Evolutionary conservation across 2,113 vertebrate genomes (phyloP).

Genomic region (Cinclus mexicanus): DNA sequence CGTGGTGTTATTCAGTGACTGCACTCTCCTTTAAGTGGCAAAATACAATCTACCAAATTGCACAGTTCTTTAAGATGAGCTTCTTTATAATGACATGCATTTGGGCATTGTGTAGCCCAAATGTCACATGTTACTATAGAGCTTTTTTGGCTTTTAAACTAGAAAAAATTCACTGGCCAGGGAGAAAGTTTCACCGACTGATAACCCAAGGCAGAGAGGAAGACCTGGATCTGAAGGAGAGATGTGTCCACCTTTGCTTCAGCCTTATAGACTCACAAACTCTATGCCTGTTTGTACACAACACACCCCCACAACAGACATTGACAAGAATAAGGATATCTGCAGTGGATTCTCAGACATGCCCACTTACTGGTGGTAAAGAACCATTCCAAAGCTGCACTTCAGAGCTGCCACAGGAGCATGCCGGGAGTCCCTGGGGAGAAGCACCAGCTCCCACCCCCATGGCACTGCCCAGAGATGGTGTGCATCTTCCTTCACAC

Average conservation of each 20-base stretch:
- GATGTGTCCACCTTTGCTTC: not conserved
- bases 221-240: not conserved
- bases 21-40: not conserved
- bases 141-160: not conserved
- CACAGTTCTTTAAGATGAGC: not conserved
- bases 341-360: not conserved
- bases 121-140: not conserved
- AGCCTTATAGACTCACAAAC: not conserved
- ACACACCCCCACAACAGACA: not conserved
- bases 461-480: fast-evolving
- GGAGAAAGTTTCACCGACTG: not conserved
- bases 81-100: not conserved
- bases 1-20: not conserved
- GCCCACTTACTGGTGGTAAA: not conserved
- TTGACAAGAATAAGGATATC: not conserved
- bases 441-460: not conserved
- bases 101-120: not conserved
- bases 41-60: not conserved
- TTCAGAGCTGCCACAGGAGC: not conserved
- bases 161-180: fast-evolving
- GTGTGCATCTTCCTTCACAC: not conserved
- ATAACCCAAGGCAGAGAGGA: not conserved
- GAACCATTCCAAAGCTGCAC: not conserved
- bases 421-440: fast-evolving
- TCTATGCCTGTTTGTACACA: not conserved